Evolutionary conservation across 2,797 vertebrate genomes (phyloP).

Genomic region (Tolypeutes matacus): DNA sequence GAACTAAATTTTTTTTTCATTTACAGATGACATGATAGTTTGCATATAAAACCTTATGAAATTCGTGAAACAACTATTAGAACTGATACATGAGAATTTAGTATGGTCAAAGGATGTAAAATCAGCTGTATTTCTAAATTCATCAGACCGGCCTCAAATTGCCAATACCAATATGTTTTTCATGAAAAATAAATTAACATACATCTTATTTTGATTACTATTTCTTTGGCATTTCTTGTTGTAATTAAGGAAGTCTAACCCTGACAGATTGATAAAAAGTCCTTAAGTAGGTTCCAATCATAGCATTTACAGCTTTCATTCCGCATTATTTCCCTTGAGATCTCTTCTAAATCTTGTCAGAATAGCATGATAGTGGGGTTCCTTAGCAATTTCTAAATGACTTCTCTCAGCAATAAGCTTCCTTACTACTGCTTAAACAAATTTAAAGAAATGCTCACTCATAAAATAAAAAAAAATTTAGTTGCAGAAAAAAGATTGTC

Average conservation of each 20-base stretch:
- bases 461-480: slow-evolving; percentile 47
- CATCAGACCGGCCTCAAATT: no score
- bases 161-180: background rate
- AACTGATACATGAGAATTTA: slow-evolving; percentile 27
- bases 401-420: slow-evolving; percentile 46
- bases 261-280: background rate
- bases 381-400: slow-evolving; percentile 18
- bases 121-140: slow-evolving; percentile 41
- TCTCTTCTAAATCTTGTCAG: background rate
- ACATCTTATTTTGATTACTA: no score
- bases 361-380: background rate
- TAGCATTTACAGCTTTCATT: slow-evolving; percentile 13
- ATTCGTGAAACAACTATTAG: slow-evolving; percentile 39
- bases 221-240: no score
- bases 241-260: no score
- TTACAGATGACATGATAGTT: background rate
- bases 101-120: background rate
- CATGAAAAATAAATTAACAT: background rate
- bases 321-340: slow-evolving; percentile 11
- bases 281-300: background rate
- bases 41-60: background rate
- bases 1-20: slow-evolving; percentile 47
- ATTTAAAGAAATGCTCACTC: background rate
- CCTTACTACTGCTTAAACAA: slow-evolving; percentile 55
- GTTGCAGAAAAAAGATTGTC: background rate